Percentiles rank a stretch among this genome's conserved stretches.
These are phyloP conservation scores for Sternarchorhynchus goeldii DNA, from an alignment of 2,797 vertebrate genomes.

Conservation along the genomic window DNA sequence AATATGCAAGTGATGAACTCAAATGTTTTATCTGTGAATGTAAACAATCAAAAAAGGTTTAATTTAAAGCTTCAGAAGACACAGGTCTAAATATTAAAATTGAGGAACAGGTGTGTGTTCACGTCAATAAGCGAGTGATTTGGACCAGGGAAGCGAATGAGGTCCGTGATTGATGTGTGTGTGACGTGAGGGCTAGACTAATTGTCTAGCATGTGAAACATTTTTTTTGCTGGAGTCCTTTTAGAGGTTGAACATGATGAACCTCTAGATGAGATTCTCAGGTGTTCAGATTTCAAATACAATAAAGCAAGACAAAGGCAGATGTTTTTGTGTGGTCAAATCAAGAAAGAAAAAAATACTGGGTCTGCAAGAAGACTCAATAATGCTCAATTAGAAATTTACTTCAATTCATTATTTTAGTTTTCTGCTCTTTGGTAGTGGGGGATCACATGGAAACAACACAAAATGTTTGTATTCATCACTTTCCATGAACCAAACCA, in stretches of 20 bases:
- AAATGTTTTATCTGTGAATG: too few species aligned
- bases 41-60: too few species aligned
- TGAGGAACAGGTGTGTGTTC: too few species aligned
- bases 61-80: too few species aligned
- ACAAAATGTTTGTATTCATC: constrained; percentile 37
- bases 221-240: background rate
- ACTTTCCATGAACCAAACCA: constrained; percentile 46
- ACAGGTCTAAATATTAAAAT: too few species aligned
- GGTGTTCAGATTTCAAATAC: background rate
- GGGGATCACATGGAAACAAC: constrained; percentile 40
- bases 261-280: background rate
- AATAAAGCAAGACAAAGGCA: background rate
- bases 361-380: background rate
- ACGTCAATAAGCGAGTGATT: too few species aligned
- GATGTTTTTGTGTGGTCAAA: background rate
- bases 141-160: too few species aligned
- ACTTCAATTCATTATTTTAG: background rate
- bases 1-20: too few species aligned
- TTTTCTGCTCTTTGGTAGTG: background rate
- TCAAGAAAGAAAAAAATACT: too few species aligned
- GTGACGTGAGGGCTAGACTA: too few species aligned
- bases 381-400: constrained; percentile 10
- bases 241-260: constrained; percentile 3
- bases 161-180: too few species aligned
- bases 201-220: constrained; percentile 1